These are phyloP conservation scores for Brachyrhaphis roseni DNA, from an alignment of 2,797 vertebrate genomes.

Conservation along the genomic window DNA sequence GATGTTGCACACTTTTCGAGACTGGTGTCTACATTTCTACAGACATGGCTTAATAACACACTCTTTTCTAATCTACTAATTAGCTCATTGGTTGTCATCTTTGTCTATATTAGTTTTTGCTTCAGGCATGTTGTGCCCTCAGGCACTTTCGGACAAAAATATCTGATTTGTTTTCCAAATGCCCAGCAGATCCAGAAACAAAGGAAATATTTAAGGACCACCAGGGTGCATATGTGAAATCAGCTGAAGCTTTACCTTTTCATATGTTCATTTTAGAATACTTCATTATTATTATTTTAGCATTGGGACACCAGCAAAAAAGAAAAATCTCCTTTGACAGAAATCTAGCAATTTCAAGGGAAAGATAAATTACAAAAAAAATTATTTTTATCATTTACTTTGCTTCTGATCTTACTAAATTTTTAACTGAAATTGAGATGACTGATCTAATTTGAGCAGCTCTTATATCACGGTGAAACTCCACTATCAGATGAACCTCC, in stretches of 20 bases:
- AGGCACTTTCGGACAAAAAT: not conserved
- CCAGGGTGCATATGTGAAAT: not conserved
- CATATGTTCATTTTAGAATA: not conserved
- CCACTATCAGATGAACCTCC: not conserved
- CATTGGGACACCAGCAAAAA: not conserved
- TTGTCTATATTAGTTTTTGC: conserved; percentile 13
- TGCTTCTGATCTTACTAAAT: not conserved
- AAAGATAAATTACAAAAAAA: not conserved
- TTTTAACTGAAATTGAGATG: not conserved
- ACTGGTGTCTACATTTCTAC: conserved; percentile 24
- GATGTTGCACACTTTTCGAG: not conserved
- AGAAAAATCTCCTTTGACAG: not conserved
- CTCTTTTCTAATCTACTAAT: conserved; percentile 1
- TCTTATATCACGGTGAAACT: not conserved
- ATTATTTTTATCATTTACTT: not conserved
- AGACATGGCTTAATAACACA: conserved; percentile 32
- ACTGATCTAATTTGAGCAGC: not conserved
- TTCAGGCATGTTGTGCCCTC: conserved; percentile 7
- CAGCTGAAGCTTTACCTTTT: not conserved
- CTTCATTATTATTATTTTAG: not conserved
- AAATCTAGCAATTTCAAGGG: not conserved
- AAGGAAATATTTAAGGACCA: not conserved
- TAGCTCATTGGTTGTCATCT: not conserved
- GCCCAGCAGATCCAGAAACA: conserved; percentile 3
- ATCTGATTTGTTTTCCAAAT: not conserved